Evolutionary conservation across 2,113 vertebrate genomes (phyloP).

Genomic region (Microcebus murinus): DNA sequence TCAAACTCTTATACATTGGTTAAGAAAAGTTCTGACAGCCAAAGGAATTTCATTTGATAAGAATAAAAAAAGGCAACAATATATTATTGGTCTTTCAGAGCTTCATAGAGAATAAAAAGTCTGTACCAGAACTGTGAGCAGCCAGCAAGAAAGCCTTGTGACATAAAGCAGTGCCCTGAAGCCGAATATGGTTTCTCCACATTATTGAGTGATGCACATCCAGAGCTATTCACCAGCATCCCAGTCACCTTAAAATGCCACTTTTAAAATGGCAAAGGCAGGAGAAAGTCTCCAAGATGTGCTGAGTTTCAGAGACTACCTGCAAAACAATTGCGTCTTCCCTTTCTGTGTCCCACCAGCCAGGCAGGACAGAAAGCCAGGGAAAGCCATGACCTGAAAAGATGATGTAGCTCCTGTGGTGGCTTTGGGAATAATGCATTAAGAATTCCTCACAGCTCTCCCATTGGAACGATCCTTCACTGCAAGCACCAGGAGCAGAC

Average conservation of each 20-base stretch:
- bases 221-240: not conserved
- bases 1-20: not conserved
- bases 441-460: not conserved
- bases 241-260: not conserved
- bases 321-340: not conserved
- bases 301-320: not conserved
- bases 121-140: slow-evolving; percentile 23
- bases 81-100: not conserved
- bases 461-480: not conserved
- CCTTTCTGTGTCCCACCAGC: not conserved
- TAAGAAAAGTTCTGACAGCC: not conserved
- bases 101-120: not conserved
- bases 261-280: slow-evolving; percentile 1
- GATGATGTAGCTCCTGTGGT: not conserved
- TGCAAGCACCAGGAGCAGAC: not conserved
- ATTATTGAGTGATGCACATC: slow-evolving; percentile 52
- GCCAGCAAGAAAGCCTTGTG: not conserved
- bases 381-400: not conserved
- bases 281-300: not conserved
- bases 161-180: slow-evolving; percentile 51
- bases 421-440: not conserved
- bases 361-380: not conserved
- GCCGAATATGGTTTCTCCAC: slow-evolving; percentile 62
- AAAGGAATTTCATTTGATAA: not conserved
- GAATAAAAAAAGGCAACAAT: not conserved